Percentiles rank a stretch among this genome's conserved stretches.
phyloP scores from a whole-genome alignment of 2,113 vertebrate species.

The Glaucomys volans region DNA sequence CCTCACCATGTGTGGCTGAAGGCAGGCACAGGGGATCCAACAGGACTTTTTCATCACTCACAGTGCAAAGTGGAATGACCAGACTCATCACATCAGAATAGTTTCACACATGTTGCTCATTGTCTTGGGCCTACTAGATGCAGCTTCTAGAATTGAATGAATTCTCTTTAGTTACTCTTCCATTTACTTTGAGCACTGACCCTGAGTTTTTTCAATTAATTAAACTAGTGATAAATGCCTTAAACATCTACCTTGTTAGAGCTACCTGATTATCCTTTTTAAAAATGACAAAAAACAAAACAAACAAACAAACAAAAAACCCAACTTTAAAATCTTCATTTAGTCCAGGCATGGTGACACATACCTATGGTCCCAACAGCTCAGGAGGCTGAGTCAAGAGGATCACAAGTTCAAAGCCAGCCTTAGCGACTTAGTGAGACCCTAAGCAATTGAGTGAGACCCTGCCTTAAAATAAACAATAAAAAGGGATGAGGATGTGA shows the following conservation, averaged over 20 bases:
- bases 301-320: background rate
- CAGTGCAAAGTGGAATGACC: background rate
- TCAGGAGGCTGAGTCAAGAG: too few relatives aligned
- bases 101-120: background rate
- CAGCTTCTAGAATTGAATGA: slow-evolving; percentile 56
- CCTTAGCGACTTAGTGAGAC: too few relatives aligned
- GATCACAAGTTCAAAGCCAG: too few relatives aligned
- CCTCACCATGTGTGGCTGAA: background rate
- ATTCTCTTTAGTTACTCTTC: slow-evolving; percentile 61
- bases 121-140: slow-evolving; percentile 31
- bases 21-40: background rate
- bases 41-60: background rate
- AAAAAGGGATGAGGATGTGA: too few relatives aligned
- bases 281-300: too few relatives aligned
- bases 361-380: too few relatives aligned
- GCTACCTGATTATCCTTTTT: slow-evolving; percentile 35
- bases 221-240: slow-evolving; percentile 43
- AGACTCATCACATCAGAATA: background rate
- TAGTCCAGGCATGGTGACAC: too few relatives aligned
- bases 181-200: slow-evolving; percentile 65
- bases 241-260: slow-evolving; percentile 68
- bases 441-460: too few relatives aligned
- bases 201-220: slow-evolving; percentile 47
- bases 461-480: too few relatives aligned
- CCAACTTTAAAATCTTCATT: background rate